Base-by-base conservation (phyloP, 64 coral and sea anemone species). In the Astreopora myriophthalma region DNA sequence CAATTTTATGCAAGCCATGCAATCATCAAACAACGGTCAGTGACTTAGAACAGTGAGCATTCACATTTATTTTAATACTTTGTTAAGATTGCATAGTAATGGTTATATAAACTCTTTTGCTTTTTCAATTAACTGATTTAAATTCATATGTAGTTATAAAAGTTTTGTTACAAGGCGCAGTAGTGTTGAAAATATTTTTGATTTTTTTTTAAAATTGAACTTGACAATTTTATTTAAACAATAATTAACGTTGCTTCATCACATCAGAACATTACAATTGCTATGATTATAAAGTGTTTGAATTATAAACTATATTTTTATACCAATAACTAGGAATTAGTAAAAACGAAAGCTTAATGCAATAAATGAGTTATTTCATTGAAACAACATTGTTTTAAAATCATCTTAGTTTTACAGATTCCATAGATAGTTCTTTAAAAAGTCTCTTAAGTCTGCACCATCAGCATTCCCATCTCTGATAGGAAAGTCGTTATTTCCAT, bases 1-100 rank as follows among this genome's bases (percentile, higher is more conserved):
- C 27, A 90, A 48, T 73, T 87, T 87, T 33, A 87, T 60, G 85
- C 67, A 74, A 46, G 46, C 71, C 27, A 87, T 87, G 85, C 85
- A 87, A 60, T 73, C 16, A 28, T 64, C 46, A 60, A 73, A 70
- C n/a, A 40, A 87, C 20, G 74, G 74, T 19, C 25, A 86, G 51
- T 57, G 51, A 70, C 29, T 29, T 12, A 65, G 55, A 32, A 37
- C 8, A 35, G 9, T 33, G 28, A 65, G n/a, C n/a, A n/a, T n/a
- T 66, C 28, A 20, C 32, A 64, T 33, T 36, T 13, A 64, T 65
- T 11, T 28, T 29, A 65, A 22, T 33, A 33, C 33, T 64, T 17
- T 66, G 34, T 24, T 12, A 33, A 65, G 52, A 13, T 30, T 62
- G n/a, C n/a, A n/a, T n/a, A n/a, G n/a, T n/a, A n/a, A n/a, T n/a